Evolutionary conservation across 2,113 vertebrate species (phyloP).

Genomic region (Mionectes macconnelli): DNA sequence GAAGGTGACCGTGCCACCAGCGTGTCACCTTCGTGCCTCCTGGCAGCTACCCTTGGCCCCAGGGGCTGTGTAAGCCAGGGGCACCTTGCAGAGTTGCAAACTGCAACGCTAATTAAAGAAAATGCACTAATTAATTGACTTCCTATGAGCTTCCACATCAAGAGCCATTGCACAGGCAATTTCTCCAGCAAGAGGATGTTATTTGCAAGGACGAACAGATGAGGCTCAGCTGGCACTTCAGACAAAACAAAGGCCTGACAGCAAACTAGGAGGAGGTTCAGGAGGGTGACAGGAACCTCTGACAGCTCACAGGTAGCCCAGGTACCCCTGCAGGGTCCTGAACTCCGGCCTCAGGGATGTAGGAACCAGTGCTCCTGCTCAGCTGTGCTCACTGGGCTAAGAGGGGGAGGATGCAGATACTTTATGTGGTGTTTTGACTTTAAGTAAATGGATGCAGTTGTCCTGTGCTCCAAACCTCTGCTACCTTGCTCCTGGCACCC

Average conservation of each 20-base stretch:
- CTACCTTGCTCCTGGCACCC: background rate
- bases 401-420: background rate
- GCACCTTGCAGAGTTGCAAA: background rate
- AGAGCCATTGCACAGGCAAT: background rate
- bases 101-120: slow-evolving; percentile 1
- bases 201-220: background rate
- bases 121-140: background rate
- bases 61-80: background rate
- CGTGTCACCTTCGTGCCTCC: background rate
- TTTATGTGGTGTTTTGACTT: background rate
- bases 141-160: background rate
- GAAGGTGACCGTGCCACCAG: background rate
- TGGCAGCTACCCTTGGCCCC: background rate
- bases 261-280: background rate
- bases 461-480: background rate
- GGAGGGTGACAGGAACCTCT: background rate
- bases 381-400: background rate
- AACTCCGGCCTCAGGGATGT: background rate
- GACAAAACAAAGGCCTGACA: background rate
- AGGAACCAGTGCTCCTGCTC: background rate
- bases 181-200: background rate
- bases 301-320: background rate
- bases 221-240: background rate
- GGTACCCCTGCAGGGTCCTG: background rate
- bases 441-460: background rate